Evolutionary conservation across 2,888 invertebrate genomes (phyloP).

Genomic region (Buathra laborator): DNA sequence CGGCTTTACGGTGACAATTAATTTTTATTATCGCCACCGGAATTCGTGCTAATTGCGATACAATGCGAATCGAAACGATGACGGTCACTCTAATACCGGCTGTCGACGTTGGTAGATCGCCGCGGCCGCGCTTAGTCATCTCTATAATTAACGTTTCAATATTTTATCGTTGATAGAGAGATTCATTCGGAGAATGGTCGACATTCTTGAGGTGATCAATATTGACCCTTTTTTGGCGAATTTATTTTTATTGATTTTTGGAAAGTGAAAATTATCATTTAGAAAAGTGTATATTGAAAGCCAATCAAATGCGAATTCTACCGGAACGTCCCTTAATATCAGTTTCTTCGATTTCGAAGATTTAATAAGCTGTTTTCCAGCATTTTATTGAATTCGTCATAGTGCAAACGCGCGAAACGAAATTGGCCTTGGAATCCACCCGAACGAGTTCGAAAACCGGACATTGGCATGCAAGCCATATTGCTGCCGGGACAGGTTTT

Average conservation of each 20-base stretch:
- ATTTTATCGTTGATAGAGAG: conserved; percentile 60
- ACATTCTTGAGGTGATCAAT: not conserved
- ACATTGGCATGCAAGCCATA: not conserved
- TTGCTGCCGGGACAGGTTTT: not conserved
- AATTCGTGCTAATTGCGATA: conserved; percentile 77
- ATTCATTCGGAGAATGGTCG: conserved; percentile 62
- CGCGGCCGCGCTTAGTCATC: conserved; percentile 60
- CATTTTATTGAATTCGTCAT: conserved; percentile 5
- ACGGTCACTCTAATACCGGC: conserved; percentile 47
- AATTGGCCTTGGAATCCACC: not conserved
- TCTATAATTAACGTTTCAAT: conserved; percentile 66
- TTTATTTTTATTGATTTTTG: not conserved
- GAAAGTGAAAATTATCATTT: too few relatives aligned
- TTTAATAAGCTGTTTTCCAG: not conserved
- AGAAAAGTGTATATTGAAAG: not conserved
- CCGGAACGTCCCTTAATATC: not conserved
- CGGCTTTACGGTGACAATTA: conserved; percentile 71
- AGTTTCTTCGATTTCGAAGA: not conserved
- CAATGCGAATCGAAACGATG: conserved; percentile 71
- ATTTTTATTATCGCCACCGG: conserved; percentile 76
- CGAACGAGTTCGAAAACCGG: not conserved
- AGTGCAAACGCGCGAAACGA: not conserved
- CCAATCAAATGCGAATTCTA: not conserved
- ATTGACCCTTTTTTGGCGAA: not conserved
- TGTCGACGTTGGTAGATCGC: conserved; percentile 52